Evolutionary conservation across 2,113 vertebrate species (phyloP).

Genomic region (Trogon surrucura): DNA sequence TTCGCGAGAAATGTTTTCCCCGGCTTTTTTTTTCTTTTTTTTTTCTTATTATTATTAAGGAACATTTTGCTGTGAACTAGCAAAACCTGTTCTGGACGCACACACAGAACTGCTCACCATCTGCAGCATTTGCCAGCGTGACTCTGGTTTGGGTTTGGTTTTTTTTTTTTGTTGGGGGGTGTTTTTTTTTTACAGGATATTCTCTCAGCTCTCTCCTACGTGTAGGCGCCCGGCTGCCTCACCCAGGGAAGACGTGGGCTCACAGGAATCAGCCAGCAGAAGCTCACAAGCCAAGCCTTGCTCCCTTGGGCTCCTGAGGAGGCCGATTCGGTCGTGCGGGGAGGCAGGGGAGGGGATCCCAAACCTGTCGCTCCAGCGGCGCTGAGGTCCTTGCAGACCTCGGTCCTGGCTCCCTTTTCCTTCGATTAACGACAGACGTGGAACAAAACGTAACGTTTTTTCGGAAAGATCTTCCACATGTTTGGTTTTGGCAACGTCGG

Average conservation of each 20-base stretch:
- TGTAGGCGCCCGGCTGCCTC: neutral
- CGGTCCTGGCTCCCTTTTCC: neutral
- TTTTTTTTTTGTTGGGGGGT: neutral
- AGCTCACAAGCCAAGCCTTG: neutral
- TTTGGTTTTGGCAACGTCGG: neutral
- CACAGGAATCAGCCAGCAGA: neutral
- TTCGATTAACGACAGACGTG: neutral
- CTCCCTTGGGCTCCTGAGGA: neutral
- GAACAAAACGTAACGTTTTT: constrained; percentile 1
- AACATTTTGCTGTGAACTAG: neutral
- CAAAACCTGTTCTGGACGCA: constrained; percentile 41
- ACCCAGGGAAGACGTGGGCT: neutral
- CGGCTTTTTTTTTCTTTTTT: neutral
- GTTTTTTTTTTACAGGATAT: neutral
- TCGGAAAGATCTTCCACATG: constrained; percentile 51
- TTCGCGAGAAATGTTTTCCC: neutral
- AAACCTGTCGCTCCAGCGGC: neutral
- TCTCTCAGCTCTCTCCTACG: neutral
- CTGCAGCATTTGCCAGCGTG: neutral
- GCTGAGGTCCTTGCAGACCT: neutral
- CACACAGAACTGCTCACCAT: neutral
- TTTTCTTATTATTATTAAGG: neutral
- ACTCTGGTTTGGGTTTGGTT: neutral
- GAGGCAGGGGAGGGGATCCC: neutral
- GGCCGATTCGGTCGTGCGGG: neutral